These are phyloP conservation scores for Climacteris rufus DNA, from an alignment of 2,113 vertebrate species.

Conservation along the genomic window DNA sequence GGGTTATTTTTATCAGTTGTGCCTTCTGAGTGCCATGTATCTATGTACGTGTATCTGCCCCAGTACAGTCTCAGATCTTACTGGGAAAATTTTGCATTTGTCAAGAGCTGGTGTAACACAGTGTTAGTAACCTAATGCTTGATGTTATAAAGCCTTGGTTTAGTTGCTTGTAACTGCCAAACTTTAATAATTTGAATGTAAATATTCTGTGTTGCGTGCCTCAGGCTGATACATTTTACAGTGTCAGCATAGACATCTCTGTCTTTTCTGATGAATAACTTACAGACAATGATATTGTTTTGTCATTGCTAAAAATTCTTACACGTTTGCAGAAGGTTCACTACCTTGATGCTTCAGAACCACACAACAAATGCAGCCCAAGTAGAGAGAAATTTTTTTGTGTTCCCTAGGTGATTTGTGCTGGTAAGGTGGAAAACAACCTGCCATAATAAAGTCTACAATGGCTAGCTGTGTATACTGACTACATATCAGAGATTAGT, in stretches of 20 bases:
- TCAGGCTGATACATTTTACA: neutral
- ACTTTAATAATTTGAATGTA: neutral
- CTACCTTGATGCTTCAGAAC: neutral
- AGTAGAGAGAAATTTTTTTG: neutral
- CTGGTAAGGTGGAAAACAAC: neutral
- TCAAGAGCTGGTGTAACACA: neutral
- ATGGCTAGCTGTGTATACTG: neutral
- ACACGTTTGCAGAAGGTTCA: neutral
- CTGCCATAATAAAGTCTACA: neutral
- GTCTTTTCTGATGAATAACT: neutral
- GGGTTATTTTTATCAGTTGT: neutral
- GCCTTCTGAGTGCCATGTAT: neutral
- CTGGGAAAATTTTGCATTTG: neutral
- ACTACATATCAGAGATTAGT: neutral
- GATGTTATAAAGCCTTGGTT: neutral
- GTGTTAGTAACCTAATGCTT: neutral
- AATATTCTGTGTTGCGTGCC: neutral
- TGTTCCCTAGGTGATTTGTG: neutral
- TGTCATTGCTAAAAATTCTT: neutral
- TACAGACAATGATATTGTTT: neutral
- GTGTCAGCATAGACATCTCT: neutral
- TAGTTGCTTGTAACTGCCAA: neutral
- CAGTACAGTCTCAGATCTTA: neutral
- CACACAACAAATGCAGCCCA: neutral
- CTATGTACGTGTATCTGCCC: neutral